Conservation (phyloP, 2,113 vertebrate species). For the Periophthalmodon schlosseri region DNA sequence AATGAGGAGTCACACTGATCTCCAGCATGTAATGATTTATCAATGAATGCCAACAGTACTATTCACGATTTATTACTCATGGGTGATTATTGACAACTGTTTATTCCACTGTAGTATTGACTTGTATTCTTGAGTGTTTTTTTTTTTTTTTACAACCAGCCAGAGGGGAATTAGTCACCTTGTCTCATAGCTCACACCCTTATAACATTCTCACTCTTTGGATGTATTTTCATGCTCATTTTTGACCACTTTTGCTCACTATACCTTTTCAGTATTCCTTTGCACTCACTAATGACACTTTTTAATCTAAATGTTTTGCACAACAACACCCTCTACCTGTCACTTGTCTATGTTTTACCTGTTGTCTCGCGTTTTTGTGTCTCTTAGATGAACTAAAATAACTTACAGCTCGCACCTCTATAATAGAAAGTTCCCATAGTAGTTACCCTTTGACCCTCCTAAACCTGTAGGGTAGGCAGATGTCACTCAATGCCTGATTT, state of each 20-base stretch:
- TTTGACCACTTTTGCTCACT: conserved; percentile 25
- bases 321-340: conserved; percentile 29
- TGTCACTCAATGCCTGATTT: conserved; percentile 44
- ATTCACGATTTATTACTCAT: conserved; percentile 50
- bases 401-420: conserved; percentile 19
- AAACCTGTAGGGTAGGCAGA: conserved; percentile 44
- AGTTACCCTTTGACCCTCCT: conserved; percentile 23
- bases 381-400: conserved; percentile 41
- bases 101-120: conserved; percentile 35
- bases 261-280: conserved; percentile 22
- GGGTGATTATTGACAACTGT: conserved; percentile 29
- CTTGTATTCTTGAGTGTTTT: conserved; percentile 37
- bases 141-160: conserved; percentile 44
- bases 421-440: conserved; percentile 27
- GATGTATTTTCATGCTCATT: conserved; percentile 45
- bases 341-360: conserved; percentile 40
- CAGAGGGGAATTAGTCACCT: conserved; percentile 37
- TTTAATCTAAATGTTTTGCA: conserved; percentile 43
- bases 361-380: conserved; percentile 46
- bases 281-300: conserved; percentile 22
- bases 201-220: conserved; percentile 47
- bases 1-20: conserved; percentile 78
- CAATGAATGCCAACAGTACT: conserved; percentile 59
- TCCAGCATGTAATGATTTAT: conserved; percentile 76
- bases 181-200: conserved; percentile 44